These are phyloP conservation scores for Drosophila merina DNA, from an alignment of 2,888 invertebrate species.

Conservation along the genomic window DNA sequence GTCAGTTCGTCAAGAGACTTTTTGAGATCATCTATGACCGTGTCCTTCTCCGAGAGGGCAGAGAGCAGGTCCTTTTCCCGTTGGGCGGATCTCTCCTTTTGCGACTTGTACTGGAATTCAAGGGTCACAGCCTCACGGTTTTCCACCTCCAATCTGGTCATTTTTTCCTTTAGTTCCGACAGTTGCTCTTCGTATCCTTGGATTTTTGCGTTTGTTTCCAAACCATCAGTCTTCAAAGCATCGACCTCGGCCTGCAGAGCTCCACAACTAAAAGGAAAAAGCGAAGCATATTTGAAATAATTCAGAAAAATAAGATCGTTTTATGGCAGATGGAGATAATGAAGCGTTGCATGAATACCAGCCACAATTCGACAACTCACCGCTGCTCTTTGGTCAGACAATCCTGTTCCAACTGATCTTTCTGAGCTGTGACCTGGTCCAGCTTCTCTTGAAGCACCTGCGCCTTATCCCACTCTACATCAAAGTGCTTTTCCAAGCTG, in stretches of 20 bases:
- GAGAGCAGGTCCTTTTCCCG: constrained; percentile 85
- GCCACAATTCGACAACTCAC: constrained; percentile 21
- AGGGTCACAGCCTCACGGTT: constrained; percentile 76
- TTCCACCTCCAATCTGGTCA: constrained; percentile 72
- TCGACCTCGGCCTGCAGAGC: constrained; percentile 59
- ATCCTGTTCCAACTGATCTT: constrained; percentile 43
- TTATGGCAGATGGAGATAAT: background rate
- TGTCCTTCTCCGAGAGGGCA: constrained; percentile 84
- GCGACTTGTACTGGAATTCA: constrained; percentile 85
- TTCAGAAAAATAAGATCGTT: background rate
- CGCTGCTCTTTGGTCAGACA: constrained; percentile 36
- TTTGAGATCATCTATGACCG: constrained; percentile 66
- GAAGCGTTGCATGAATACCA: background rate
- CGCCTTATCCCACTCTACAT: constrained; percentile 66
- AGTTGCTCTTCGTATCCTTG: constrained; percentile 84
- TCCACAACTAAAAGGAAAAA: constrained; percentile 54
- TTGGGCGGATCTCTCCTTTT: constrained; percentile 53
- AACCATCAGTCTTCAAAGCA: constrained; percentile 61
- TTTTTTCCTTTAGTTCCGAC: constrained; percentile 57
- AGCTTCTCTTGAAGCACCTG: constrained; percentile 60
- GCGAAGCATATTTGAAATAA: background rate
- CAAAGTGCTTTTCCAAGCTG: constrained; percentile 86
- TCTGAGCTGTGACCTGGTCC: constrained; percentile 53
- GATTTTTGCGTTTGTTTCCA: constrained; percentile 83
- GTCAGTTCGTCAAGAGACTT: constrained; percentile 60